Base-by-base conservation (phyloP, 2,113 vertebrate genomes). In the Zingel zingel region DNA sequence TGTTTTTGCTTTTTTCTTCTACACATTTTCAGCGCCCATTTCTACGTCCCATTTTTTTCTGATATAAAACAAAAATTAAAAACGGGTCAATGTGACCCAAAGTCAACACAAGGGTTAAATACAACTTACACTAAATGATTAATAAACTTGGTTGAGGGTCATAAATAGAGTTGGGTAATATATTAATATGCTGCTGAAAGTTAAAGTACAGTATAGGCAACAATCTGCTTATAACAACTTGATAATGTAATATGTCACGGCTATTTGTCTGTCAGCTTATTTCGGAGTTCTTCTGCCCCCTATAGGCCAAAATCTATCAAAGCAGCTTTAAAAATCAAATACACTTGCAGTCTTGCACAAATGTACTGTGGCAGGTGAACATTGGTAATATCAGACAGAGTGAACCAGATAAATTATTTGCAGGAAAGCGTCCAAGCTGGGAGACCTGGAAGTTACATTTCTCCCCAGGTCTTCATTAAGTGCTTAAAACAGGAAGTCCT, bases 401-500 rank as follows among this genome's bases (percentile, higher is more conserved):
- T 7, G 47, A 23, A 48, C 7, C 48, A 25, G 15, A 23, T 8
- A 33, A 39, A 65, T 58, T 36, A 63, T 54, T 71, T 74, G 53
- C 47, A 53, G 76, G 84, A 83, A 76, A 61, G 54, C 10, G 16
- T 84, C 82, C 81, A 83, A 67, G 66, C 47, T 59, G 45, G 23
- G 53, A 79, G 62, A 79, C 83, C 78, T 84, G 83, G 62, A 84
- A 78, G 79, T 81, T 23, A 6, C 30, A 79, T 72, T 3, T 73
- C 19, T 79, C 77, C 77, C 53, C 86, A 81, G 71, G 63, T 87
- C 68, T 68, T 86, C 82, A 74, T 83, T 69, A 84, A 85, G 81
- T 36, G 48, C 77, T 81, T 74, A 70, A 71, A 88, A 85, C 86
- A 88, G 91, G 89, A 92, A 92, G 81, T 59, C 10, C 73, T 89